These are phyloP conservation scores for Ferdinandea cuprea DNA, from an alignment of 2,888 invertebrate species.

Conservation along the genomic window DNA sequence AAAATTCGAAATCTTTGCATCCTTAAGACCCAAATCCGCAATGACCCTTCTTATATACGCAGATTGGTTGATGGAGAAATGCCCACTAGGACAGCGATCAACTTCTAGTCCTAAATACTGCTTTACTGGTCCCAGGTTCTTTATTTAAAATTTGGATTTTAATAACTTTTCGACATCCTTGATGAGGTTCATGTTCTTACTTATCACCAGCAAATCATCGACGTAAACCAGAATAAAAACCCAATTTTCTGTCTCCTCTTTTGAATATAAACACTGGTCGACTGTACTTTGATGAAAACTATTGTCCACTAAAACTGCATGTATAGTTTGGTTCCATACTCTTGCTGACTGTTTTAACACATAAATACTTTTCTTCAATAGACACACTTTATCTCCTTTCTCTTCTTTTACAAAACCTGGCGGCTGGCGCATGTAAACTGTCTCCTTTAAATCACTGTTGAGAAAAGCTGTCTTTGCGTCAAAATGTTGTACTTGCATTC, in stretches of 20 bases:
- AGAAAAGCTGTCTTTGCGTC: neutral
- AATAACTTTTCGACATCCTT: neutral
- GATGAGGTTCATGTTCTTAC: neutral
- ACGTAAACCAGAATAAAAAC: neutral
- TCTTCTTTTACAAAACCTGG: neutral
- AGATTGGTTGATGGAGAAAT: neutral
- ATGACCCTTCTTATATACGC: neutral
- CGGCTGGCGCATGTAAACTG: neutral
- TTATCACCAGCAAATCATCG: neutral
- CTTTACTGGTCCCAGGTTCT: neutral
- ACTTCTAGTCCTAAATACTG: neutral
- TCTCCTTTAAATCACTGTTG: neutral
- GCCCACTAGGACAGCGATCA: neutral
- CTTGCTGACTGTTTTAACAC: no score
- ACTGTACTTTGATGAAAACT: neutral
- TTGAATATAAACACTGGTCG: neutral
- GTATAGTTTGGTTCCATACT: neutral
- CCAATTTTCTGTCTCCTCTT: neutral
- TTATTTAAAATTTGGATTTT: neutral
- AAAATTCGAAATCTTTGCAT: neutral
- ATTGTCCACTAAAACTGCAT: neutral
- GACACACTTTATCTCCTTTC: neutral
- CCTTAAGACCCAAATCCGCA: neutral
- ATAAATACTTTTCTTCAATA: no score
- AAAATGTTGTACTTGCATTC: neutral